Evolutionary conservation across 2,888 invertebrate genomes (phyloP), one percentile per base, ranked within the genome.

Genomic region (Mythimna vitellina): DNA sequence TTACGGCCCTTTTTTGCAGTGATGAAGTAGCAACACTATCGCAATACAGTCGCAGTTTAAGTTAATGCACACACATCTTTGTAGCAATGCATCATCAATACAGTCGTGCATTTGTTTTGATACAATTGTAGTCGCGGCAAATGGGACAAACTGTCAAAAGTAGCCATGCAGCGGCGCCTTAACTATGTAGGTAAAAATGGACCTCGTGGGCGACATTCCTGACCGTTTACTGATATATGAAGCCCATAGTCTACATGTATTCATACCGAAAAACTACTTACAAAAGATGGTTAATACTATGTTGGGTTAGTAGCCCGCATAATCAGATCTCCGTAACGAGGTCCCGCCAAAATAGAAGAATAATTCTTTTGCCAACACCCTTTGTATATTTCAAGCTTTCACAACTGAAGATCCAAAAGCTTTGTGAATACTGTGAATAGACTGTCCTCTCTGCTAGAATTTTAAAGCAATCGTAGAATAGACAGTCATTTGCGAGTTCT

Each of bases 301-400:
- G 78, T 66, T 58, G 70, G 58, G 66, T 72, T 68, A 63, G 79
- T 81, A 58, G 83, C 90, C 90, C 90, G 90, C 89, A 90, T 90
- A 89, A 87, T 89, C 88, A 86, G 81, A 70, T 78, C 73, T 60
- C 81, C 76, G 81, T 88, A 90, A 90, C 89, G 84, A 89, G 85
- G 78, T 88, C 81, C 77, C 83, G 74, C 84, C 77, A 86, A 89
- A 89, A 89, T 88, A 86, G 82, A 88, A 75, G 86, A 88, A 85
- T 84, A 83, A 81, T 86, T 87, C 87, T 89, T 87, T 88, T 78
- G 87, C 78, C 77, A 84, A 86, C 84, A 88, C 79, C 85, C 89
- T 89, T 91, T 91, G 87, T 86, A 77, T 84, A 81, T 84, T 86
- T 79, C 86, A 82, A 83, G 81, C 80, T 83, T 79, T 87, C 77